These are phyloP conservation scores for Uromys caudimaculatus DNA, from an alignment of 2,797 vertebrate species.

Conservation along the genomic window DNA sequence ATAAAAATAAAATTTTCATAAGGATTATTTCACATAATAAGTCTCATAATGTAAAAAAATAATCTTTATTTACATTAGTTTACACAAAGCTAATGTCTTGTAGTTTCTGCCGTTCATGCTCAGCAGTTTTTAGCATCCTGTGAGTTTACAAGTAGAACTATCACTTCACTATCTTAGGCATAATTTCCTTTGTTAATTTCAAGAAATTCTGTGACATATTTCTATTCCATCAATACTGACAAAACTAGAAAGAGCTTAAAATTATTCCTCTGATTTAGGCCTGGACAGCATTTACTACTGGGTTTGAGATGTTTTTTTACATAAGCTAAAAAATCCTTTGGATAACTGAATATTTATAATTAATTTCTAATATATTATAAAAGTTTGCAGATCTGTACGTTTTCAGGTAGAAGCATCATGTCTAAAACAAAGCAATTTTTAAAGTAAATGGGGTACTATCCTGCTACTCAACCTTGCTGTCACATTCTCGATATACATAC, in stretches of 20 bases:
- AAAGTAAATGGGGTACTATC: conserved; percentile 31
- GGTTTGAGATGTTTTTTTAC: conserved; percentile 23
- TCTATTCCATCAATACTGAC: conserved; percentile 52
- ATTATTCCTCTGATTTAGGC: conserved; percentile 35
- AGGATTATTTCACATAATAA: not conserved
- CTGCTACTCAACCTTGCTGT: not conserved
- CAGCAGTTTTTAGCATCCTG: not conserved
- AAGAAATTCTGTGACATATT: conserved; percentile 21
- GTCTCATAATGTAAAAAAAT: not conserved
- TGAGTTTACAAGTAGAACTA: not conserved
- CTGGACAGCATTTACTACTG: not conserved
- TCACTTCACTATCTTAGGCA: not conserved
- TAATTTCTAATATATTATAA: conserved; percentile 23
- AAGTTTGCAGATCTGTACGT: conserved; percentile 30
- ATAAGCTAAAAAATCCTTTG: not conserved
- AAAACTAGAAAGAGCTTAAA: conserved; percentile 50
- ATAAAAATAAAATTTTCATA: conserved; percentile 1
- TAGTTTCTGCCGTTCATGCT: not conserved
- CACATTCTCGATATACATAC: not conserved
- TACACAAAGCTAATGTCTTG: not conserved
- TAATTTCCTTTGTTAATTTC: conserved; percentile 13
- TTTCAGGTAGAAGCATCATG: conserved; percentile 17
- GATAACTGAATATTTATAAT: conserved; percentile 47
- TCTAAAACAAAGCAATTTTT: conserved; percentile 25
- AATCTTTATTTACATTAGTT: not conserved